Percentiles rank a stretch among this genome's conserved stretches.
These are phyloP conservation scores for Gadus chalcogrammus DNA, from an alignment of 2,113 vertebrate species.

Conservation along the genomic window DNA sequence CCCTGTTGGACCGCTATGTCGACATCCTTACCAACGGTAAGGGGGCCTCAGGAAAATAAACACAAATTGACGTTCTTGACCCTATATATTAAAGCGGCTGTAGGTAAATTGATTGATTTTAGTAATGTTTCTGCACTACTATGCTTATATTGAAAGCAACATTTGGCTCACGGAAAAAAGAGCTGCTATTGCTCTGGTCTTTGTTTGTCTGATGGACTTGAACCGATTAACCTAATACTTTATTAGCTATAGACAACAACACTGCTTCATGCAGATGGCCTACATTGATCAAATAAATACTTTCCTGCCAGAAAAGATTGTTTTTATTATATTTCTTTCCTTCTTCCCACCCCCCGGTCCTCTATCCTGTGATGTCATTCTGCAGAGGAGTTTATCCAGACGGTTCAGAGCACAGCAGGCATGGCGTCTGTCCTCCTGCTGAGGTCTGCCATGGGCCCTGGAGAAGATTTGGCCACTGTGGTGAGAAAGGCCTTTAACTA, in stretches of 20 bases:
- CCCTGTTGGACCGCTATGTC: conserved; percentile 78
- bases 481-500: conserved; percentile 68
- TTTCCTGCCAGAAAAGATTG: neutral
- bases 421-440: conserved; percentile 84
- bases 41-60: neutral
- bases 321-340: neutral
- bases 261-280: too few relatives aligned
- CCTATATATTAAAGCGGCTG: neutral
- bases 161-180: too few relatives aligned
- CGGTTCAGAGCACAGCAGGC: conserved; percentile 86
- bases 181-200: too few relatives aligned
- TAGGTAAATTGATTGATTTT: neutral
- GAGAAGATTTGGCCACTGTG: conserved; percentile 76
- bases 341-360: neutral
- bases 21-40: conserved; percentile 83
- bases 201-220: too few relatives aligned
- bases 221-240: too few relatives aligned
- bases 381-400: conserved; percentile 84
- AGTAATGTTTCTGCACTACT: too few relatives aligned
- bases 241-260: too few relatives aligned
- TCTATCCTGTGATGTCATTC: neutral
- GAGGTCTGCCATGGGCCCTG: conserved; percentile 77
- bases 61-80: neutral
- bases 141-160: too few relatives aligned
- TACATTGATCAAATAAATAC: too few relatives aligned